Percentiles rank a stretch among this genome's conserved stretches.
Evolutionary conservation across 2,888 invertebrate species (phyloP).

Genomic region (Eristalinus sepulchralis): DNA sequence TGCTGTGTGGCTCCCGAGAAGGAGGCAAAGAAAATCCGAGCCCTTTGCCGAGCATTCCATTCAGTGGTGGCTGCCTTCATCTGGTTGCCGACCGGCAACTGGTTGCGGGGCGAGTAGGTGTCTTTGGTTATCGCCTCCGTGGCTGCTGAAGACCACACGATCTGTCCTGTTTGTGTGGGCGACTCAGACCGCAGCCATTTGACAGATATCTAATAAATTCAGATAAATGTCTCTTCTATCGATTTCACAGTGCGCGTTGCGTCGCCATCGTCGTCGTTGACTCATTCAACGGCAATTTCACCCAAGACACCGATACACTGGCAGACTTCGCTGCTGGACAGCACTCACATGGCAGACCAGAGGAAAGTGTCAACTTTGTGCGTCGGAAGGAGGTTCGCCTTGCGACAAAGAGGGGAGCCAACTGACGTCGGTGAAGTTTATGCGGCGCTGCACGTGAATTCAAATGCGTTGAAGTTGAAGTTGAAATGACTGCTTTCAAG

Average conservation of each 20-base stretch:
- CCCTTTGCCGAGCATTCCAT: background rate
- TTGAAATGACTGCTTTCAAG: background rate
- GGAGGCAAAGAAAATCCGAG: background rate
- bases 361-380: background rate
- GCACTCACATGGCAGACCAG: background rate
- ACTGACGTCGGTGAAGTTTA: background rate
- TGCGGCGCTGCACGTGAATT: background rate
- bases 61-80: background rate
- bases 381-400: background rate
- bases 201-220: constrained; percentile 62
- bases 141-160: background rate
- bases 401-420: background rate
- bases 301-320: background rate
- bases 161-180: constrained; percentile 4
- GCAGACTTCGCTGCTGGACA: background rate
- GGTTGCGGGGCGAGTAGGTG: background rate
- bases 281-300: constrained; percentile 7
- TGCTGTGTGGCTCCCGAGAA: background rate
- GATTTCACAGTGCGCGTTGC: constrained; percentile 24
- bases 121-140: background rate
- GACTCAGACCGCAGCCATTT: constrained; percentile 1
- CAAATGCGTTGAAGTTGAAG: background rate
- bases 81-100: background rate
- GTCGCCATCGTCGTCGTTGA: too few species aligned
- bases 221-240: constrained; percentile 45